Conservation (phyloP, 2,888 invertebrate species). For the Eristalinus sepulchralis region DNA sequence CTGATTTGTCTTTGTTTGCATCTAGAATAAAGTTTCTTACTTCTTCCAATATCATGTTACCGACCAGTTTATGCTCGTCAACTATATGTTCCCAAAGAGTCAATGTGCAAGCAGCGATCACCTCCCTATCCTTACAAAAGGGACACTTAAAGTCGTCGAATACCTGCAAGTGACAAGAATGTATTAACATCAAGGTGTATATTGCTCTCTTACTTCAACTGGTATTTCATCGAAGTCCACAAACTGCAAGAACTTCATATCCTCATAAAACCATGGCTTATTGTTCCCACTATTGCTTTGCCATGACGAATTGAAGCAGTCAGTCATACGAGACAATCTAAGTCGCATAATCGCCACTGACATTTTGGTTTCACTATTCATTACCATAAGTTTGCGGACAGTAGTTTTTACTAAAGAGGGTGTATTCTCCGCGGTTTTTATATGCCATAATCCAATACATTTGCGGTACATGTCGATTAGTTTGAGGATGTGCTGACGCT, state of each 20-base stretch:
- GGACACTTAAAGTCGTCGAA: constrained; percentile 9
- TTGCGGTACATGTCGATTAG: constrained; percentile 16
- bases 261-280: constrained; percentile 1
- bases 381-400: neutral
- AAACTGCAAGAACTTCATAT: neutral
- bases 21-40: neutral
- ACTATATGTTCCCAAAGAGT: constrained; percentile 19
- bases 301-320: neutral
- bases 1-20: neutral
- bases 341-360: neutral
- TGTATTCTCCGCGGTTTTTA: neutral
- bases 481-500: constrained; percentile 1
- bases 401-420: neutral
- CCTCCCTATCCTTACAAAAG: neutral
- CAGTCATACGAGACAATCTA: neutral
- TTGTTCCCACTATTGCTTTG: neutral
- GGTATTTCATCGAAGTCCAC: neutral
- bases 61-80: neutral
- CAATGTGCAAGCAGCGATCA: neutral
- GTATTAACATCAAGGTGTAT: neutral
- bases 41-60: neutral
- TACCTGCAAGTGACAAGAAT: neutral
- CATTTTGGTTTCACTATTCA: neutral
- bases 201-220: neutral
- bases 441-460: constrained; percentile 26